phyloP scores from a whole-genome alignment of 2,888 invertebrate genomes.

The Hirtodrosophila trivittata region DNA sequence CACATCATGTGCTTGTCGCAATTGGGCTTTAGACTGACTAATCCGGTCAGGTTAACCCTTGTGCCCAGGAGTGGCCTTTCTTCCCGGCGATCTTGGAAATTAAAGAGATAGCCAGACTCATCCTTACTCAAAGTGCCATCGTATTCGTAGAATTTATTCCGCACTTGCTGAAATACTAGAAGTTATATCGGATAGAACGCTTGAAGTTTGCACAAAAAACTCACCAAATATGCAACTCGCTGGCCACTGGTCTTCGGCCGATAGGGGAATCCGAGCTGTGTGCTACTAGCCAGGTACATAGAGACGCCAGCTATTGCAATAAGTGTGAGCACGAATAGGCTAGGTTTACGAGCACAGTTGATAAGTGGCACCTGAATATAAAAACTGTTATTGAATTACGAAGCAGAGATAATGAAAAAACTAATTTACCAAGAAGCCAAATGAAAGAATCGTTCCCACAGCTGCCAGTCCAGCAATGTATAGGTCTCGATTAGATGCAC shows the following conservation, averaged over 20 bases:
- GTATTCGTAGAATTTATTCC: constrained; percentile 83
- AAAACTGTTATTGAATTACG: too few relatives aligned
- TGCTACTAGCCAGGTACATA: constrained; percentile 72
- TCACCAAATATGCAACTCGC: constrained; percentile 85
- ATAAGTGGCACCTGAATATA: constrained; percentile 39
- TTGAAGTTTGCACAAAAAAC: too few relatives aligned
- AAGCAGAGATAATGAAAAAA: background rate
- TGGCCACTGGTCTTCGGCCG: constrained; percentile 84
- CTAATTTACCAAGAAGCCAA: constrained; percentile 80
- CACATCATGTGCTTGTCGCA: constrained; percentile 76
- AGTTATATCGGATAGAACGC: too few relatives aligned
- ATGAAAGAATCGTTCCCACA: constrained; percentile 72
- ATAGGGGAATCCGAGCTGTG: constrained; percentile 86
- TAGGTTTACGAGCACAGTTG: constrained; percentile 44
- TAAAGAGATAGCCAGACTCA: constrained; percentile 84
- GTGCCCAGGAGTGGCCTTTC: constrained; percentile 45
- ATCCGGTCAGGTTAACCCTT: constrained; percentile 58
- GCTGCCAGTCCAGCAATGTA: constrained; percentile 84
- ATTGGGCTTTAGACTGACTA: constrained; percentile 52
- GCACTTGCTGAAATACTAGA: constrained; percentile 83
- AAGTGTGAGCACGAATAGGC: constrained; percentile 27
- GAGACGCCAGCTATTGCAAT: constrained; percentile 21
- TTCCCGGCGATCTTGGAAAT: constrained; percentile 83
- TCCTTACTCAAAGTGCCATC: constrained; percentile 75
- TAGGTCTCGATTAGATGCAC: constrained; percentile 85